These are phyloP conservation scores for Dicaeum eximium DNA, from an alignment of 2,113 vertebrate genomes.

Conservation along the genomic window DNA sequence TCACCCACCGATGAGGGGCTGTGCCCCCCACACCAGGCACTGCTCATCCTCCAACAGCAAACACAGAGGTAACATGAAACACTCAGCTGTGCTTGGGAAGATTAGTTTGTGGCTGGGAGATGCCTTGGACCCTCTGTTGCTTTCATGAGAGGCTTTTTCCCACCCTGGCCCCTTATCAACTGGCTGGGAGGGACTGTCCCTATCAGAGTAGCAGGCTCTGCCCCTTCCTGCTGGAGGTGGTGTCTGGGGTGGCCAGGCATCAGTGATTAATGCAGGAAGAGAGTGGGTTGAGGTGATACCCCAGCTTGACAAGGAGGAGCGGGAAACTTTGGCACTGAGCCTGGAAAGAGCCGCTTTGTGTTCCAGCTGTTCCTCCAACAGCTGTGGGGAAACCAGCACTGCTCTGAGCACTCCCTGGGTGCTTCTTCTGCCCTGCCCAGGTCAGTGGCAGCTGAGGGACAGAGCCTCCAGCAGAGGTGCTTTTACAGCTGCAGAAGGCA, in stretches of 20 bases:
- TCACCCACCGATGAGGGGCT: fast-evolving
- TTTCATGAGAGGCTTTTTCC: neutral
- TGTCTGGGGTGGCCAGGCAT: neutral
- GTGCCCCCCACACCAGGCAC: fast-evolving
- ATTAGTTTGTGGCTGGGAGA: neutral
- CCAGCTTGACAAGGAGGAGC: neutral
- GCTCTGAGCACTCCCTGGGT: fast-evolving
- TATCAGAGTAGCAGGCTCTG: neutral
- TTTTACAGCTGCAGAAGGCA: neutral
- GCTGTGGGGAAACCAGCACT: neutral
- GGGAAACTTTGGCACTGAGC: neutral
- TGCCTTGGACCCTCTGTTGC: neutral
- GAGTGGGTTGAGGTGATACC: neutral
- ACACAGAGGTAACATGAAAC: neutral
- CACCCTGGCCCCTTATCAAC: neutral
- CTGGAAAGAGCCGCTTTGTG: neutral
- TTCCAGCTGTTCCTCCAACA: neutral
- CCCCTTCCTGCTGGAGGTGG: neutral
- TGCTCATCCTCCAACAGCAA: neutral
- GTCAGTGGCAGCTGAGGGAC: neutral
- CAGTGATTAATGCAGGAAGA: neutral
- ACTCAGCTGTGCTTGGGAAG: neutral
- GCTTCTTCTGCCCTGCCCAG: neutral
- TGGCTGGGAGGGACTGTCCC: fast-evolving
- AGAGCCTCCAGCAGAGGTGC: neutral